Conservation (phyloP, 2,888 invertebrate species). For the Callinectes sapidus region DNA sequence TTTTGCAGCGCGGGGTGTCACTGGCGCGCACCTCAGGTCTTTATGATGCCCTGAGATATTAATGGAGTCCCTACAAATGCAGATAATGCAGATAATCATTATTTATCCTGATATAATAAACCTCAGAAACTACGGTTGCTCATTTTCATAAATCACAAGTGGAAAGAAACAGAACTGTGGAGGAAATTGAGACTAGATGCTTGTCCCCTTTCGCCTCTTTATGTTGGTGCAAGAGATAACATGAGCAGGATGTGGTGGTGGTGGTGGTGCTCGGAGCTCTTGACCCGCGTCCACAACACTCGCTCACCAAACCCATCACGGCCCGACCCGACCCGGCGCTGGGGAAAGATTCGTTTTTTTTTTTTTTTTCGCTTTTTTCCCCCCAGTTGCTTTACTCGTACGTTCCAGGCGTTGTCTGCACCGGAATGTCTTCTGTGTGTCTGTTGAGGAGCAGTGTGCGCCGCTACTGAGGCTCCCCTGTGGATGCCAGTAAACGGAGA, state of each 20-base stretch:
- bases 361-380: no score
- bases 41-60: neutral
- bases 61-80: neutral
- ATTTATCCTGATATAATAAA: neutral
- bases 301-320: constrained; percentile 29
- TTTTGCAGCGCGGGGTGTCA: neutral
- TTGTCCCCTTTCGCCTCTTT: neutral
- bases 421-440: neutral
- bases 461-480: neutral
- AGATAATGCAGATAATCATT: neutral
- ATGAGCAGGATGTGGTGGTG: neutral
- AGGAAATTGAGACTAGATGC: neutral
- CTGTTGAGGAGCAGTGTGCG: neutral
- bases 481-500: neutral
- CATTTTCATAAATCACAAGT: neutral
- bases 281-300: constrained; percentile 34
- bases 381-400: neutral
- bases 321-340: neutral
- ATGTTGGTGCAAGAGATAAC: constrained; percentile 17
- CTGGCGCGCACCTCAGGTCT: neutral
- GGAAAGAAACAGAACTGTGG: neutral
- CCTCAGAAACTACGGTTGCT: neutral
- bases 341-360: constrained; percentile 10
- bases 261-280: neutral
- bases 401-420: neutral